Evolutionary conservation across 2,797 vertebrate genomes (phyloP), one percentile per base, ranked within the genome.

Genomic region (Xiphophorus birchmanni): DNA sequence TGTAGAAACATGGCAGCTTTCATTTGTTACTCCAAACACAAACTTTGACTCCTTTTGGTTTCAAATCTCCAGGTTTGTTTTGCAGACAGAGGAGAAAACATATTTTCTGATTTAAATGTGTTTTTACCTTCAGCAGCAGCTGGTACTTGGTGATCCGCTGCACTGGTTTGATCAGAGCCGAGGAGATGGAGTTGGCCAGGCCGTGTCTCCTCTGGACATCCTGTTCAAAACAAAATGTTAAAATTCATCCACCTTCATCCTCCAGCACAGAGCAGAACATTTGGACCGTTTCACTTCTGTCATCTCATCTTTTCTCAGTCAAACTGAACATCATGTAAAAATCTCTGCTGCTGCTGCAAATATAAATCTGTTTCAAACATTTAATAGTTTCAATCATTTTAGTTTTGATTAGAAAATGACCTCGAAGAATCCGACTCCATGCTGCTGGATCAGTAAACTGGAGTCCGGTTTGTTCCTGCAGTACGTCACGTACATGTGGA

Each of bases 381-480:
- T 58, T 15, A 2, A n/a, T 58, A 29, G 26, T 29, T 58, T 13
- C 54, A 32, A 2, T 32, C 5, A 3, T 63, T 32, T 0, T 32
- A 32, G 58, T 17, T 65, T 37, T 21, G 17, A 63, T 32, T 37
- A 21, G 3, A 13, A 56, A 72, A 26, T 29, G 92, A 99, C 98
- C 94, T 99, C 97, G 82, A 99, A 99, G 95, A 99, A 99, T n/a
- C 95, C 95, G 29, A 94, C 97, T 11, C 97, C 98, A 0, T 99
- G 98, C 81, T 99, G 98, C 93, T 99, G 96, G 93, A 99, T 99
- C 84, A 99, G 96, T 83, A 99, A 95, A 87, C 93, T 99, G 94
- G 98, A 99, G 95, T 99, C 98, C 0, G 98, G 98, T 84, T 99
- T 99, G 95, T 99, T 99, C 94, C 98, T 97, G 95, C 98, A 99